Evolutionary conservation across 2,888 invertebrate genomes (phyloP), one percentile per base, ranked within the genome.

Genomic region (Cantharis rufa): DNA sequence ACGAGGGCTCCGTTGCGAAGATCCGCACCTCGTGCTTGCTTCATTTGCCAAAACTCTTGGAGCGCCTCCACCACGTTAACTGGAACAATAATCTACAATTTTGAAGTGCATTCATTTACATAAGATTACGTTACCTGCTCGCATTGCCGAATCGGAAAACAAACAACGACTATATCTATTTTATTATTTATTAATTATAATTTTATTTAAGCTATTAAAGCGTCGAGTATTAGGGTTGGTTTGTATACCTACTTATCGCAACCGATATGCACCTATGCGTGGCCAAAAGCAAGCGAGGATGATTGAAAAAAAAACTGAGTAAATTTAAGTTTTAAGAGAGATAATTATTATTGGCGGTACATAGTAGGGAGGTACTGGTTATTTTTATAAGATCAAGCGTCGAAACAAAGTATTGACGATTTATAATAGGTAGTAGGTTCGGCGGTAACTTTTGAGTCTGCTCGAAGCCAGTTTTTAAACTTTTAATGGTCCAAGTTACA

Each of bases 41-140:
- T 98, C 96, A 97, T 96, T 90, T 97, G 97, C 98, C 98, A 98
- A 89, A 98, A 98, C 90, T 98, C 97, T 88, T 98, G 97, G 76
- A 98, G 90, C 10, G 97, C 97, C 89, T 98, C 97, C 76, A 98
- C 97, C 79, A 98, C 97, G 90, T 98, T 97, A 82, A 98, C 97
- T 94, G 91, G 66, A 90, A 89, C 78, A 81, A 76, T 74, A 78
- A 76, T 72, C 74, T 78, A 76, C 64, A 78, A 76, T 68, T 74
- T 76, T 71, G 74, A 74, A 78, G 72, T 74, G 74, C 70, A 76
- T 76, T 48, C 62, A 64, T 62, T 69, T 64, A 70, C 74, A 71
- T 48, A 48, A 48, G n/a, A n/a, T n/a, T 70, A 75, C 28, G 72
- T 80, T 81, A 81, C 81, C 81, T 81, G 81, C 81, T 76, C 79